A percentile compares a stretch with the other conserved stretches of the same genome.
phyloP scores from a whole-genome alignment of 2,888 invertebrate species.

The Pollenia amentaria region DNA sequence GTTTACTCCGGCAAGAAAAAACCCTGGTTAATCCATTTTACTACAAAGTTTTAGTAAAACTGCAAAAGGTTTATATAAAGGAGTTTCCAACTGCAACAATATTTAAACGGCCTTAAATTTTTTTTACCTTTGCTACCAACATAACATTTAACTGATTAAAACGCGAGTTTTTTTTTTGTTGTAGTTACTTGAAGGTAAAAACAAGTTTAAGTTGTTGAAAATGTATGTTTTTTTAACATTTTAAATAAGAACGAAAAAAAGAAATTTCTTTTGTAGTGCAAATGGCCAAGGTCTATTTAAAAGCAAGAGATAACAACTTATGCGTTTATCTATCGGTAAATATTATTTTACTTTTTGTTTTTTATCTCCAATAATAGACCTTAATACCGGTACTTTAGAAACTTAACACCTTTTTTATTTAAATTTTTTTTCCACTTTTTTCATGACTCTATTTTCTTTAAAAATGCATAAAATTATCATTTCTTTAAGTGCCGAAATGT shows the following conservation, averaged over 20 bases:
- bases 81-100: no score
- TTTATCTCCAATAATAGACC: background rate
- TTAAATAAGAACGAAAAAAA: background rate
- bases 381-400: background rate
- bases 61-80: no score
- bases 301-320: conserved; percentile 27
- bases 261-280: background rate
- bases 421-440: conserved; percentile 61
- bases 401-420: conserved; percentile 38
- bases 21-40: no score
- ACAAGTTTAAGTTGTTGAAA: no score
- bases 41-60: no score
- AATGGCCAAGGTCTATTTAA: background rate
- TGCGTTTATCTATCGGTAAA: background rate
- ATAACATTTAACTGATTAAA: no score
- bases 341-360: conserved; percentile 10
- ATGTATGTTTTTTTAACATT: background rate
- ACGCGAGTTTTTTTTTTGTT: no score
- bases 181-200: no score
- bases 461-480: conserved; percentile 55
- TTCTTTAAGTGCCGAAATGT: conserved; percentile 26
- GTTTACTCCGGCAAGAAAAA: no score
- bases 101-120: conserved; percentile 74
- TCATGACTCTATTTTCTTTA: background rate
- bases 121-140: conserved; percentile 57